Evolutionary conservation across 2,888 invertebrate genomes (phyloP).

Genomic region (Drosophila kanekoi): DNA sequence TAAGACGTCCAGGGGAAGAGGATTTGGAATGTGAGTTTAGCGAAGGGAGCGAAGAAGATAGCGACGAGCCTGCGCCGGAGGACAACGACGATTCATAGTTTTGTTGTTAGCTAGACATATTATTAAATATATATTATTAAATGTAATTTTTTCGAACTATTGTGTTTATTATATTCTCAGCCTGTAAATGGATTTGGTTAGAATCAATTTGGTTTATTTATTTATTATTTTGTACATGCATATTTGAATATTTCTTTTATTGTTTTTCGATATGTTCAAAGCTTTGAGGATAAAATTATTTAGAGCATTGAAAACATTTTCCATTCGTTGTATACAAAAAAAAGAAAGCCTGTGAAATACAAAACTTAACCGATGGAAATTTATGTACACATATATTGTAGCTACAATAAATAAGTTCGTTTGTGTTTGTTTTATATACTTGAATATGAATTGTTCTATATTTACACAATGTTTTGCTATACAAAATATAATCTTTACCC

Average conservation of each 20-base stretch:
- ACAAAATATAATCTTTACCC: conserved; percentile 54
- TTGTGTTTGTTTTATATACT: conserved; percentile 28
- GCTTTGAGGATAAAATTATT: conserved; percentile 35
- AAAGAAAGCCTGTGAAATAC: conserved; percentile 36
- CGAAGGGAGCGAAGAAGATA: conserved; percentile 65
- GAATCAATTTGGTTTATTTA: conserved; percentile 41
- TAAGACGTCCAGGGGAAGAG: conserved; percentile 49
- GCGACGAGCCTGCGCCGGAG: conserved; percentile 45
- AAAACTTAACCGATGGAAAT: conserved; percentile 50
- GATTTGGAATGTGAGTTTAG: conserved; percentile 46
- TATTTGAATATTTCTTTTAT: conserved; percentile 31
- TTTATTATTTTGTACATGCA: conserved; percentile 48
- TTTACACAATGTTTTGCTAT: conserved; percentile 53
- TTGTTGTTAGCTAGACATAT: conserved; percentile 18
- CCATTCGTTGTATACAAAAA: conserved; percentile 31
- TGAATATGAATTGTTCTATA: conserved; percentile 49
- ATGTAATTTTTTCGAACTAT: conserved; percentile 23
- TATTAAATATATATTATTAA: background rate
- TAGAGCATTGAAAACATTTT: conserved; percentile 30
- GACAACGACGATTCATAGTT: conserved; percentile 55
- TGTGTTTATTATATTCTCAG: background rate
- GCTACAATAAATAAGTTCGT: conserved; percentile 49
- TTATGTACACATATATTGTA: conserved; percentile 46
- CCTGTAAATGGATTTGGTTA: conserved; percentile 6
- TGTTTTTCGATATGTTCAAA: conserved; percentile 31